Evolutionary conservation across 2,888 invertebrate genomes (phyloP).

Genomic region (Tanypteryx hageni): DNA sequence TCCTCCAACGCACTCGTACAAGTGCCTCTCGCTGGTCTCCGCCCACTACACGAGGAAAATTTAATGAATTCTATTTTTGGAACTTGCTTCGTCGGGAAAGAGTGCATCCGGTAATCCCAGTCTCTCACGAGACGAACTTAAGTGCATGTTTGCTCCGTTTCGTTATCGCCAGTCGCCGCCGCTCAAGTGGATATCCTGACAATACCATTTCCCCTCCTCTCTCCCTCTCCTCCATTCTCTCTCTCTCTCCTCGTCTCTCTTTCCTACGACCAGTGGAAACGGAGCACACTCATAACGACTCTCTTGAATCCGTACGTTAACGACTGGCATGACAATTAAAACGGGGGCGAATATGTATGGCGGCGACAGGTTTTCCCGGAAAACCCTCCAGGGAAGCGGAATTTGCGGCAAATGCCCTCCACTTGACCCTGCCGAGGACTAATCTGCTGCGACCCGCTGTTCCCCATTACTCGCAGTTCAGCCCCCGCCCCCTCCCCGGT

Average conservation of each 20-base stretch:
- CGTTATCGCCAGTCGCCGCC: background rate
- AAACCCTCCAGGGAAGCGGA: background rate
- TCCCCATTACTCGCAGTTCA: too few species aligned
- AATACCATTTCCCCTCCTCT: too few species aligned
- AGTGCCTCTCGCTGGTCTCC: background rate
- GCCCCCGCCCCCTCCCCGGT: too few species aligned
- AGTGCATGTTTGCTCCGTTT: background rate
- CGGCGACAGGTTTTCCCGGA: conserved; percentile 1
- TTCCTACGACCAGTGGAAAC: background rate
- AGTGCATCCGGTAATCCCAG: background rate
- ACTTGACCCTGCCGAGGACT: background rate
- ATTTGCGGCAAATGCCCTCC: conserved; percentile 4
- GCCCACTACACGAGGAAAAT: background rate
- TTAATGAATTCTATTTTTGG: background rate
- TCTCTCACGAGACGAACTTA: background rate
- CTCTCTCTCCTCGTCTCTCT: background rate
- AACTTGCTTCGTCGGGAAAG: background rate
- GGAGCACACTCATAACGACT: background rate
- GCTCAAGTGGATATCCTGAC: too few species aligned
- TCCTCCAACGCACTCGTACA: background rate
- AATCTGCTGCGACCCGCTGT: background rate
- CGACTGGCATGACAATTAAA: background rate
- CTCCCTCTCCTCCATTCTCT: too few species aligned
- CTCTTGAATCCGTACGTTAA: background rate
- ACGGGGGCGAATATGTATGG: background rate